Evolutionary conservation across 1,140 invertebrate species (phyloP), one percentile per base, ranked within the genome.

Genomic region (Papilio polyxenes): DNA sequence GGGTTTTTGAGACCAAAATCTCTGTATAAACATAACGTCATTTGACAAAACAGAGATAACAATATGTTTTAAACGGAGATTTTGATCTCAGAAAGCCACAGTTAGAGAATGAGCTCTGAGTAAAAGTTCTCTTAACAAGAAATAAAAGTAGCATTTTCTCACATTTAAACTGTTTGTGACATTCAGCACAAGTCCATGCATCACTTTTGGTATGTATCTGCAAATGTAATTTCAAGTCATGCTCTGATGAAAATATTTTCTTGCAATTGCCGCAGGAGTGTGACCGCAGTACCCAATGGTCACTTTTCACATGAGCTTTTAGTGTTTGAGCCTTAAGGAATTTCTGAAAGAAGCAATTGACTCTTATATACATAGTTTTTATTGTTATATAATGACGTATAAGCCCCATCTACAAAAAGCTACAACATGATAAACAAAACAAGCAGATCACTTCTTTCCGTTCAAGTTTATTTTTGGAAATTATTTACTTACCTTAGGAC

Each of bases 151-250:
- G n/a, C 2, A 20, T 10, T n/a, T 72, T 75, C 85, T 86, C 85
- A 94, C 92, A 87, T 69, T 83, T 85, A 83, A 91, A 94, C 23
- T 89, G 85, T 49, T 94, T 94, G 0, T 85, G 56, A 79, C 92
- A 94, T 77, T 89, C 80, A 17, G 85, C 88, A 75, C 92, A 94
- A 48, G 82, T 89, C 92, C 90, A 94, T 11, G 65, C 48, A 15
- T 87, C 82, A 8, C 86, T 88, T 23, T 87, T 89, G 3, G 53
- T 49, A 78, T 94, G 92, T 49, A 93, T 75, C 3, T 87, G 84
- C 0, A 83, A 86, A 80, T 94, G 92, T 31, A 94, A 74, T 7
- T 85, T 79, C 9, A 92, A 85, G 56, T 94, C 92, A 75, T 92
- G 87, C 69, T 90, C 87, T 2, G 87, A 90, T 15, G 81, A 84